Conservation (phyloP, 2,888 invertebrate genomes). For the Digitonthophagus gazella region DNA sequence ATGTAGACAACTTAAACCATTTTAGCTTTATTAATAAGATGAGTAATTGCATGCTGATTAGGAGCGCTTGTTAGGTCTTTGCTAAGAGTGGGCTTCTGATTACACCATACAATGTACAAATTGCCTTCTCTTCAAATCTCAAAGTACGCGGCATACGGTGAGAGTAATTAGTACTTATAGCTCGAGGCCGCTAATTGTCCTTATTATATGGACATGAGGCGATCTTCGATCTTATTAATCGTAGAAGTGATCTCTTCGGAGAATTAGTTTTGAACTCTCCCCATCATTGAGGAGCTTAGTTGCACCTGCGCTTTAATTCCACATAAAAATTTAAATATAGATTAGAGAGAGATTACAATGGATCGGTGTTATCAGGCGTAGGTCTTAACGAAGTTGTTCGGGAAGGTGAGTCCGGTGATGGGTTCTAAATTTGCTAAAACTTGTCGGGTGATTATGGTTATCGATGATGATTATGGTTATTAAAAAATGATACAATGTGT, state of each 20-base stretch:
- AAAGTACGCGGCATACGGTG: too few species aligned
- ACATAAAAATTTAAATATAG: background rate
- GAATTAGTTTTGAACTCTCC: background rate
- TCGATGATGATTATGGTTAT: background rate
- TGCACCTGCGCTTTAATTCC: background rate
- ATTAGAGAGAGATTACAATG: background rate
- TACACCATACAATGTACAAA: background rate
- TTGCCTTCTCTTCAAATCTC: background rate
- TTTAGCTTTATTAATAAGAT: slow-evolving; percentile 31
- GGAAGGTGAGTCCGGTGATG: background rate
- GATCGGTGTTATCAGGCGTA: background rate
- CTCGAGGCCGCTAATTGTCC: background rate
- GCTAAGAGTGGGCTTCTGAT: background rate
- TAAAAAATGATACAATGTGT: background rate
- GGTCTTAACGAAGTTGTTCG: background rate
- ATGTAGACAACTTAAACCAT: background rate
- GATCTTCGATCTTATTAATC: background rate
- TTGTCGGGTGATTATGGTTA: background rate
- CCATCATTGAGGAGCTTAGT: background rate
- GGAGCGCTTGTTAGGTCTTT: slow-evolving; percentile 21
- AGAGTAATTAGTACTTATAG: background rate
- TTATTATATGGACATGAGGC: background rate
- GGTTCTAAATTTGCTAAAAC: background rate
- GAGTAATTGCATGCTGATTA: slow-evolving; percentile 33
- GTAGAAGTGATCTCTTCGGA: background rate